A percentile compares a stretch with the other conserved stretches of the same genome.
Evolutionary conservation across 2,888 invertebrate genomes (phyloP).

Genomic region (Encarsia formosa): DNA sequence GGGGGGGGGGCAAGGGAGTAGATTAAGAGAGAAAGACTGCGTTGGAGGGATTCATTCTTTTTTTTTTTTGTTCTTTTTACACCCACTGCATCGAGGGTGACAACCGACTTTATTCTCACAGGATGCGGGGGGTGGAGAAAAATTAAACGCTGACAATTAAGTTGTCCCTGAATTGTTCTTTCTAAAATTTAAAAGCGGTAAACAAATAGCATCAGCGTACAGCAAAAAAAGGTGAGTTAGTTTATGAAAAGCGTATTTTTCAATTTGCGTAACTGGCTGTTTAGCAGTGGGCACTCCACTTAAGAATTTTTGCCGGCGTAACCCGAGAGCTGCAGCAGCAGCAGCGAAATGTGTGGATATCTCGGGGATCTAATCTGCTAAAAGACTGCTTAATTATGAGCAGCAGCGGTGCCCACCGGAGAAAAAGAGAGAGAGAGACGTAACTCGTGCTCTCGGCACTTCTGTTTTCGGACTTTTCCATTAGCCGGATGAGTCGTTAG

Average conservation of each 20-base stretch:
- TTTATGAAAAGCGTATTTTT: too few relatives aligned
- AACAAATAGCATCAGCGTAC: too few relatives aligned
- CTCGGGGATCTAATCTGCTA: conserved; percentile 48
- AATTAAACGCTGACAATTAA: conserved; percentile 3
- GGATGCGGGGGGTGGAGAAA: not conserved
- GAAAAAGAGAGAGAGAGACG: conserved; percentile 27
- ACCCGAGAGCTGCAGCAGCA: too few relatives aligned
- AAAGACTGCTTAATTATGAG: conserved; percentile 52
- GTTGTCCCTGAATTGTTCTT: not conserved
- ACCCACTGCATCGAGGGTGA: not conserved
- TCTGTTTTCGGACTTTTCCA: conserved; percentile 52
- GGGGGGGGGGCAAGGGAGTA: not conserved
- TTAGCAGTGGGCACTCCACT: too few relatives aligned
- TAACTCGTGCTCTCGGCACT: conserved; percentile 34
- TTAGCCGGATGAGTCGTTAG: conserved; percentile 53
- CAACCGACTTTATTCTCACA: conserved; percentile 10
- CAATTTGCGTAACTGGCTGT: too few relatives aligned
- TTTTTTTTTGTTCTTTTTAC: not conserved
- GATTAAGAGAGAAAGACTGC: not conserved
- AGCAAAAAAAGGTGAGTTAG: too few relatives aligned
- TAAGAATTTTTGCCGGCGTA: too few relatives aligned
- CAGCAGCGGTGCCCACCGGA: conserved; percentile 32
- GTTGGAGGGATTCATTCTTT: not conserved
- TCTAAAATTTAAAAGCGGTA: too few relatives aligned
- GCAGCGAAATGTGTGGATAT: too few relatives aligned